phyloP scores from a whole-genome alignment of 2,113 vertebrate species.

The Bubo blakistoni region DNA sequence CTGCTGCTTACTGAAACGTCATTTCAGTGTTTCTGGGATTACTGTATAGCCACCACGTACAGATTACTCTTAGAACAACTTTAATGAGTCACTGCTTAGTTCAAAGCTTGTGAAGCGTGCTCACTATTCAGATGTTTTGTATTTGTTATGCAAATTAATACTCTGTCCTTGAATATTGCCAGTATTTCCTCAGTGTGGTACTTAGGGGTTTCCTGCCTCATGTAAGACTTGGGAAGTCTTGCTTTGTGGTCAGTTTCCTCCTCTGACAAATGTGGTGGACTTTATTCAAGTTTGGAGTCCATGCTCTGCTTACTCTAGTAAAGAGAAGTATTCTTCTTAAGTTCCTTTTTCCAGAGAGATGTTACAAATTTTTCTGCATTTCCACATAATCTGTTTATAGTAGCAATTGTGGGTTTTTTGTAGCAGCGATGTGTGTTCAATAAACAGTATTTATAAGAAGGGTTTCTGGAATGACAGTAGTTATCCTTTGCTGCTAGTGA shows the following conservation, averaged over 20 bases:
- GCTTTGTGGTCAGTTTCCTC: not conserved
- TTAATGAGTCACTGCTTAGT: not conserved
- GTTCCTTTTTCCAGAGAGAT: not conserved
- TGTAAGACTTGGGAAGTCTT: not conserved
- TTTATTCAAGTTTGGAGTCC: not conserved
- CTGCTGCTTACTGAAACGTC: not conserved
- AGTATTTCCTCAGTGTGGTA: not conserved
- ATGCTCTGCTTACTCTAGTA: not conserved
- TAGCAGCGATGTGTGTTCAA: not conserved
- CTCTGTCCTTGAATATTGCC: not conserved
- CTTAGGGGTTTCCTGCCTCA: not conserved
- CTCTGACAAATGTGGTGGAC: not conserved
- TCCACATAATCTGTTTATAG: not conserved
- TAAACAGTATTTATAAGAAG: not conserved
- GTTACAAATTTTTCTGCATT: not conserved
- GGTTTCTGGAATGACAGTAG: not conserved
- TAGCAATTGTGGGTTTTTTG: not conserved
- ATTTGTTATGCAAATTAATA: not conserved
- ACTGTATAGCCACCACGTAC: not conserved
- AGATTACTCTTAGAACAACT: not conserved
- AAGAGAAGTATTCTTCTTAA: not conserved
- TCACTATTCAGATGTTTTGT: not conserved
- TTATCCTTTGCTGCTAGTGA: not conserved
- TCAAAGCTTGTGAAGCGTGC: not conserved
- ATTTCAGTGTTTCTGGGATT: not conserved